Conservation (phyloP, 2,888 invertebrate genomes). For the Euclidia mi region DNA sequence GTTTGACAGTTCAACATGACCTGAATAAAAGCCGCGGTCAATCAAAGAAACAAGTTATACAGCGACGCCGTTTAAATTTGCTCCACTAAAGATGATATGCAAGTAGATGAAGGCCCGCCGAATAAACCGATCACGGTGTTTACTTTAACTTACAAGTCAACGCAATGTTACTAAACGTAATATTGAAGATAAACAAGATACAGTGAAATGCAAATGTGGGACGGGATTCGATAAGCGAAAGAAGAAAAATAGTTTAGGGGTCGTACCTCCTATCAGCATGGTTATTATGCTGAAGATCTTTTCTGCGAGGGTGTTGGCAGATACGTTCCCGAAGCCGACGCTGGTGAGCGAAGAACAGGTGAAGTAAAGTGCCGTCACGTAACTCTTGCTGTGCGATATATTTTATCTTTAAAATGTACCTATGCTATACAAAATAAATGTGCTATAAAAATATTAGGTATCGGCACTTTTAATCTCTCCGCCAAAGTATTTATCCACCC, state of each 20-base stretch:
- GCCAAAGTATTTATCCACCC: constrained; percentile 98
- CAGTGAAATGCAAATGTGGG: constrained; percentile 10
- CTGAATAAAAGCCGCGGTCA: constrained; percentile 16
- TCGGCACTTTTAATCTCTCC: constrained; percentile 95
- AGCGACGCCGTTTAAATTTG: constrained; percentile 28
- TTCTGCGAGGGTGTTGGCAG: constrained; percentile 98
- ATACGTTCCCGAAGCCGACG: constrained; percentile 99
- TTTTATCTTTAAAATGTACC: too few species aligned
- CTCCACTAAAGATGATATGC: constrained; percentile 30
- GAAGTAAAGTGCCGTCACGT: constrained; percentile 98
- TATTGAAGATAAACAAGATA: constrained; percentile 23
- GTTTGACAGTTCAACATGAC: constrained; percentile 30
- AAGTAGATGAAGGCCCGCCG: constrained; percentile 12
- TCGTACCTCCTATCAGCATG: constrained; percentile 98
- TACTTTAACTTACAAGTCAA: constrained; percentile 20
- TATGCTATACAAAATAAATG: too few species aligned
- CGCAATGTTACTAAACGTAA: constrained; percentile 13
- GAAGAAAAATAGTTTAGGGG: background rate
- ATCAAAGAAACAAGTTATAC: constrained; percentile 31
- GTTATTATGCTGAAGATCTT: constrained; percentile 98
- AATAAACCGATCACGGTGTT: constrained; percentile 28
- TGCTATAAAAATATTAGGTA: too few species aligned
- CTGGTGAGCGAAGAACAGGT: constrained; percentile 98
- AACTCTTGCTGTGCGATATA: constrained; percentile 96
- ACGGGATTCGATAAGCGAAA: constrained; percentile 4